Percentiles rank a stretch among this genome's conserved stretches.
Evolutionary conservation across 2,797 vertebrate genomes (phyloP).

Genomic region (Tragopan temminckii): DNA sequence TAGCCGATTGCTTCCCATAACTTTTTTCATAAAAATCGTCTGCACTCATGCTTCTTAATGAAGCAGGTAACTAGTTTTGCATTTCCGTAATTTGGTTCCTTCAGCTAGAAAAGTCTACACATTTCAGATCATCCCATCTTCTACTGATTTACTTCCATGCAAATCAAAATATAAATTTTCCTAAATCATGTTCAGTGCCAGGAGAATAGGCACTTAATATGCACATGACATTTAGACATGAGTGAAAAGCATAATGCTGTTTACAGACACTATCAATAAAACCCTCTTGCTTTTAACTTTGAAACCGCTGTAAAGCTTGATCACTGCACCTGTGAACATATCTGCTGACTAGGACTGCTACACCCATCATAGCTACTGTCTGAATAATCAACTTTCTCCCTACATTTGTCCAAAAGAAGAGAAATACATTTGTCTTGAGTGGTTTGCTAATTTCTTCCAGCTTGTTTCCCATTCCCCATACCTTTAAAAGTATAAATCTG

Average conservation of each 20-base stretch:
- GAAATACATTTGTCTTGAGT: neutral
- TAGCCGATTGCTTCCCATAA: constrained; percentile 64
- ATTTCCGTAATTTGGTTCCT: constrained; percentile 68
- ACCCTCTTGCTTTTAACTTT: neutral
- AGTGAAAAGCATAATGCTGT: constrained; percentile 1
- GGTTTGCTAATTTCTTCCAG: neutral
- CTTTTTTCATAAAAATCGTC: constrained; percentile 61
- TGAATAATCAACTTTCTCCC: neutral
- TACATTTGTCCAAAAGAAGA: neutral
- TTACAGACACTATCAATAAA: constrained; percentile 24
- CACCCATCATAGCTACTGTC: neutral
- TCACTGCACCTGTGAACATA: neutral
- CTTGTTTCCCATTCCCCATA: neutral
- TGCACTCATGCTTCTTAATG: constrained; percentile 72
- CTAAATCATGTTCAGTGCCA: constrained; percentile 17
- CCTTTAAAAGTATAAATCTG: neutral
- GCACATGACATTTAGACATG: constrained; percentile 33
- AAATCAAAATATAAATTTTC: constrained; percentile 55
- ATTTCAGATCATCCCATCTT: constrained; percentile 64
- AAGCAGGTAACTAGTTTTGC: constrained; percentile 70
- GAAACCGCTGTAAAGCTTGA: neutral
- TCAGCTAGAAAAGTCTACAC: constrained; percentile 59
- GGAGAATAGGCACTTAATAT: constrained; percentile 47
- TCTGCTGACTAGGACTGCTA: neutral
- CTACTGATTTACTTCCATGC: constrained; percentile 56